phyloP scores from a whole-genome alignment of 2,888 invertebrate genomes.

The Eupithecia vulgata region DNA sequence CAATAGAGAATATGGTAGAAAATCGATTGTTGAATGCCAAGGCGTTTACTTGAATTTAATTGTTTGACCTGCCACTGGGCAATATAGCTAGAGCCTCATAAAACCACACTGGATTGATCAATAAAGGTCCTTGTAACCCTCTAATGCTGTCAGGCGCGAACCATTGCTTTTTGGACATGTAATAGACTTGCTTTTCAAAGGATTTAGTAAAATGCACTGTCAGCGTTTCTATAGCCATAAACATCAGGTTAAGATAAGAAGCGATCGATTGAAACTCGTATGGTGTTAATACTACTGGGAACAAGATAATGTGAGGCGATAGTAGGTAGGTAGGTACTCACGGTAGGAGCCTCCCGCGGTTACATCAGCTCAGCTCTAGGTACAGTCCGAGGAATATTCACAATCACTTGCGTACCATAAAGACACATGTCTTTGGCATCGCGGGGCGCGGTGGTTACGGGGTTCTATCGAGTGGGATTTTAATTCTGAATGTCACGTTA shows the following conservation, averaged over 20 bases:
- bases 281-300: constrained; percentile 1
- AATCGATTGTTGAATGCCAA: constrained; percentile 27
- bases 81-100: constrained; percentile 33
- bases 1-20: constrained; percentile 17
- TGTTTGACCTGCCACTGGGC: constrained; percentile 24
- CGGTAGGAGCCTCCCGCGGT: constrained; percentile 62
- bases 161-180: neutral
- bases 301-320: constrained; percentile 24
- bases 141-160: constrained; percentile 56
- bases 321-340: constrained; percentile 58
- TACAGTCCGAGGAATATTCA: constrained; percentile 56
- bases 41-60: constrained; percentile 23
- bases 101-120: constrained; percentile 58
- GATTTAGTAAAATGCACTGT: constrained; percentile 21
- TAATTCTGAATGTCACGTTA: constrained; percentile 61
- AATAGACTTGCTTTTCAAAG: constrained; percentile 3
- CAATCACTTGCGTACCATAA: constrained; percentile 81
- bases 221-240: constrained; percentile 53
- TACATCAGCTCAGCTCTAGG: constrained; percentile 64
- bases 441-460: constrained; percentile 16
- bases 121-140: constrained; percentile 55
- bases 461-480: constrained; percentile 47
- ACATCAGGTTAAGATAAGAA: constrained; percentile 62
- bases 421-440: constrained; percentile 60
- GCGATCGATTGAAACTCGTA: constrained; percentile 65